phyloP scores from a whole-genome alignment of 2,888 invertebrate species.

The Phaonia tiefii region DNA sequence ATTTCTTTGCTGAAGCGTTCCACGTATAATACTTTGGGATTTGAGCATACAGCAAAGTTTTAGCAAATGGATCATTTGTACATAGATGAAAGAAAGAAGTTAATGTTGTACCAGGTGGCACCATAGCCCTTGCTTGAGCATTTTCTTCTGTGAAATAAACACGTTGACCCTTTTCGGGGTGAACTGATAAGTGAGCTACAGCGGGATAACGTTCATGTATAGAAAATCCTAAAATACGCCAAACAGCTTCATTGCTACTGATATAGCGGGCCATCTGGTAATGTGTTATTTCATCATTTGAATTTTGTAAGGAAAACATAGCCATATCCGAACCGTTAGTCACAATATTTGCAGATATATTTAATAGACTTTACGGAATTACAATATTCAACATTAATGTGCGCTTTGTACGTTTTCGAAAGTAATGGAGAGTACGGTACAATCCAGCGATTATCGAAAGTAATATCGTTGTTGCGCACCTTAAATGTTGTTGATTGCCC shows the following conservation, averaged over 20 bases:
- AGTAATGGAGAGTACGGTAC: constrained; percentile 20
- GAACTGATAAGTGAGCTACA: constrained; percentile 49
- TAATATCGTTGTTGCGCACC: constrained; percentile 22
- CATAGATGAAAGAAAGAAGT: background rate
- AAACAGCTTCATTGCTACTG: constrained; percentile 57
- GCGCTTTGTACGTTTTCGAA: constrained; percentile 13
- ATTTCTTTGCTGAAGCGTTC: too few species aligned
- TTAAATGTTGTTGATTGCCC: constrained; percentile 20
- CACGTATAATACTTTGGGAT: background rate
- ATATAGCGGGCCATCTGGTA: constrained; percentile 68
- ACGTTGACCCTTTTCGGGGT: constrained; percentile 27
- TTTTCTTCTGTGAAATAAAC: background rate
- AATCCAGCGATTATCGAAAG: constrained; percentile 28
- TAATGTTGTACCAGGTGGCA: constrained; percentile 4
- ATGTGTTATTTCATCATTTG: constrained; percentile 41
- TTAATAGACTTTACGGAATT: constrained; percentile 40
- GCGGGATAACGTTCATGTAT: constrained; percentile 45
- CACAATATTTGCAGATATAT: constrained; percentile 37
- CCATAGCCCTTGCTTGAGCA: constrained; percentile 1
- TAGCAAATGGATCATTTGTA: background rate
- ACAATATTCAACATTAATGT: constrained; percentile 35
- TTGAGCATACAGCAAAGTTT: background rate
- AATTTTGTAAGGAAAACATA: background rate
- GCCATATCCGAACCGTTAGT: constrained; percentile 46
- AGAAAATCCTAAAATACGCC: constrained; percentile 57